A percentile compares a stretch with the other conserved stretches of the same genome.
Conservation (phyloP, 2,797 vertebrate genomes). For the Australoheros facetus region DNA sequence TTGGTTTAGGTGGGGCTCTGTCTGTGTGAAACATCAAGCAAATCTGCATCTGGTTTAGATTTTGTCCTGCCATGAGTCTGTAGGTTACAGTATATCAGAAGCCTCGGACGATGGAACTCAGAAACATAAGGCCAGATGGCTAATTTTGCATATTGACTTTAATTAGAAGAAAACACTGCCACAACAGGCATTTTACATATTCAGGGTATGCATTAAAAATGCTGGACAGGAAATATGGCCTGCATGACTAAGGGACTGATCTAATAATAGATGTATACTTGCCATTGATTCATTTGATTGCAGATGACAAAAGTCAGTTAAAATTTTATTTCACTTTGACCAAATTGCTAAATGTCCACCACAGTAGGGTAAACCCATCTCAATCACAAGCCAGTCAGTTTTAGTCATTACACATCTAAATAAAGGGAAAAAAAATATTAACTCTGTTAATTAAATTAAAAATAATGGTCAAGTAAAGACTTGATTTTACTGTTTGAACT, state of each 20-base stretch:
- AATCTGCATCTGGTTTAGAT: constrained; percentile 61
- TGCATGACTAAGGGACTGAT: constrained; percentile 19
- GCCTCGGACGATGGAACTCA: constrained; percentile 41
- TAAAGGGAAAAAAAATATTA: background rate
- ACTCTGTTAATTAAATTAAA: background rate
- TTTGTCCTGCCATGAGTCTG: constrained; percentile 43
- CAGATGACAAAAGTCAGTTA: constrained; percentile 12
- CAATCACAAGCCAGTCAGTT: constrained; percentile 5
- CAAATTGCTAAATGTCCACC: background rate
- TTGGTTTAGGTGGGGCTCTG: constrained; percentile 38
- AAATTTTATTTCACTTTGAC: background rate
- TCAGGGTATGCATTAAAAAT: constrained; percentile 42
- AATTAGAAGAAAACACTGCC: constrained; percentile 51
- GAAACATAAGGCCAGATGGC: constrained; percentile 62
- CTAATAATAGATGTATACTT: constrained; percentile 24
- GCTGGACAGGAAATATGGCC: constrained; percentile 25
- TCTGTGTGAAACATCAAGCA: constrained; percentile 41
- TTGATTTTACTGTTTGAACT: background rate
- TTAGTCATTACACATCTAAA: background rate
- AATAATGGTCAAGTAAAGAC: constrained; percentile 1
- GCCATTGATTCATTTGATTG: constrained; percentile 25
- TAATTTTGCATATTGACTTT: constrained; percentile 67
- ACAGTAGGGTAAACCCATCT: background rate
- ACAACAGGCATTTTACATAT: constrained; percentile 45
- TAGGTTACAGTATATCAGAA: constrained; percentile 51